Evolutionary conservation across 1,140 invertebrate genomes (phyloP).

Genomic region (Artemia franciscana): DNA sequence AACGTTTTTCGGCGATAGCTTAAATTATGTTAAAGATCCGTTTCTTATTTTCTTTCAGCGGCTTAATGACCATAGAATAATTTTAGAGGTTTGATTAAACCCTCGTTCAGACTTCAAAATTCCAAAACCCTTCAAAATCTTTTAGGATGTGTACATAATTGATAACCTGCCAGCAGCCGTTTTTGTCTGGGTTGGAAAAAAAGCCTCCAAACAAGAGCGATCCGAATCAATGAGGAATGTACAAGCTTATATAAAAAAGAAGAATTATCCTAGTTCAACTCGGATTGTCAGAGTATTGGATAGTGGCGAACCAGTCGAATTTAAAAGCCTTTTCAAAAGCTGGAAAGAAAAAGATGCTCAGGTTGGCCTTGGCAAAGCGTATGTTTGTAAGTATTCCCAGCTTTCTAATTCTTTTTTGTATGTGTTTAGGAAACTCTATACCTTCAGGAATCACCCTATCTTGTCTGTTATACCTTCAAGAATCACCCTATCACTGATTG

Average conservation of each 20-base stretch:
- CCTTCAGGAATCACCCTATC: too few species aligned
- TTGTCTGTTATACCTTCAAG: too few species aligned
- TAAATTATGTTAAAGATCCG: too few species aligned
- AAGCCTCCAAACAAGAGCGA: constrained; percentile 38
- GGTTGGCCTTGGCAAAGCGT: constrained; percentile 19
- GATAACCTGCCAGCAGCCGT: constrained; percentile 54
- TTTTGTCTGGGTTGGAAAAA: constrained; percentile 75
- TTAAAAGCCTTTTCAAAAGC: constrained; percentile 49
- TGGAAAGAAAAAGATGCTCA: constrained; percentile 33
- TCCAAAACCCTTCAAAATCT: too few species aligned
- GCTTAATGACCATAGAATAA: too few species aligned
- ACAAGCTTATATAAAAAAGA: constrained; percentile 67
- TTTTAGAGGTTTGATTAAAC: too few species aligned
- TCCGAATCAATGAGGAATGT: constrained; percentile 59
- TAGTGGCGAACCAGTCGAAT: constrained; percentile 58
- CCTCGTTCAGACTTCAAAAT: too few species aligned
- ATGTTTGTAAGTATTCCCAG: constrained; percentile 13
- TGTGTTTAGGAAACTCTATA: too few species aligned
- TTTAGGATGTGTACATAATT: constrained; percentile 56
- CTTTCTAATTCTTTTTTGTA: too few species aligned
- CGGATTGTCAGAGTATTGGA: constrained; percentile 56
- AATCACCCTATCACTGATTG: too few species aligned
- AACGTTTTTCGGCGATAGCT: too few species aligned
- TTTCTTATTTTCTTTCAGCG: too few species aligned
- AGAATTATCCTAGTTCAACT: constrained; percentile 44